Percentiles rank a stretch among this genome's conserved stretches.
These are phyloP conservation scores for Arctocebus calabarensis DNA, from an alignment of 2,797 vertebrate genomes.

Conservation along the genomic window DNA sequence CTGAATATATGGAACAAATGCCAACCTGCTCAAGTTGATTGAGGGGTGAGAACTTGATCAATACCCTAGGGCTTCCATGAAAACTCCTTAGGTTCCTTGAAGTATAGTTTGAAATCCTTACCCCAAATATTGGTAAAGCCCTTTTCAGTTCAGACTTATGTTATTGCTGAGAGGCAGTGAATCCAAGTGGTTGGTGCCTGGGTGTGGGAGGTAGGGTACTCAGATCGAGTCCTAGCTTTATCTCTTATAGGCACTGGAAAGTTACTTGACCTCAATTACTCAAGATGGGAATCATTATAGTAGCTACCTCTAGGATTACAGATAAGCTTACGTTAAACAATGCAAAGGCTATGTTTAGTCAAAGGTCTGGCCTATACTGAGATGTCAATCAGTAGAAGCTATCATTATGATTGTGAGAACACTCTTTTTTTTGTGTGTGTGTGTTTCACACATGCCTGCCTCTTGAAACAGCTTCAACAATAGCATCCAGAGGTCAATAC, in stretches of 20 bases:
- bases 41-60: neutral
- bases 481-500: neutral
- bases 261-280: neutral
- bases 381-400: neutral
- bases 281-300: neutral
- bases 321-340: neutral
- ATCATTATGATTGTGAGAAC: neutral
- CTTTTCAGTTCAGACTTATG: neutral
- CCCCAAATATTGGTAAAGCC: neutral
- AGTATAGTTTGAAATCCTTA: neutral
- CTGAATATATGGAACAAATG: neutral
- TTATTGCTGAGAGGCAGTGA: neutral
- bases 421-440: neutral
- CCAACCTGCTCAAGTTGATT: neutral
- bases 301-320: neutral
- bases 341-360: neutral
- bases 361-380: neutral
- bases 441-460: neutral
- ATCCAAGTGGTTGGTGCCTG: neutral
- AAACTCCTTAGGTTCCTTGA: neutral
- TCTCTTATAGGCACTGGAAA: neutral
- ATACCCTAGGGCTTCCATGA: no score
- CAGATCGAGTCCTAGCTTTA: neutral
- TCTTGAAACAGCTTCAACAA: conserved; percentile 26
- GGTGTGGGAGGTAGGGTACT: neutral